phyloP scores from a whole-genome alignment of 2,113 vertebrate genomes.

The Pica pica region DNA sequence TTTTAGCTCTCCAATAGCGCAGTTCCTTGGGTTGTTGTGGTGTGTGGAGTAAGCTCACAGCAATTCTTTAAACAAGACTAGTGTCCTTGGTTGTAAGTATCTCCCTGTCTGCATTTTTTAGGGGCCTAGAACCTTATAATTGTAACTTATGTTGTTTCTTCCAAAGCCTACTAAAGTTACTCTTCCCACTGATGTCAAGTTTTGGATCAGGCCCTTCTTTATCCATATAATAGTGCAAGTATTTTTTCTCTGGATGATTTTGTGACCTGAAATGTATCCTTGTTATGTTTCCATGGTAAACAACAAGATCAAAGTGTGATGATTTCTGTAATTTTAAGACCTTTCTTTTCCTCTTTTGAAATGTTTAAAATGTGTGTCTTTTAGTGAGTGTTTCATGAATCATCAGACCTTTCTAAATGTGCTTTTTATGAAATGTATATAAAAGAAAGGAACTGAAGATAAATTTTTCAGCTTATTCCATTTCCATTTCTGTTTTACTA shows the following conservation, averaged over 20 bases:
- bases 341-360: conserved; percentile 15
- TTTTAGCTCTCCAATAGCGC: background rate
- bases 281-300: background rate
- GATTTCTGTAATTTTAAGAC: conserved; percentile 4
- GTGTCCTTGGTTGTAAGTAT: background rate
- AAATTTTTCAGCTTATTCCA: conserved; percentile 46
- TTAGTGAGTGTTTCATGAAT: background rate
- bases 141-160: background rate
- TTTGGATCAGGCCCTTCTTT: background rate
- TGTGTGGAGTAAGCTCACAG: background rate
- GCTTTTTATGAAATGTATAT: conserved; percentile 35
- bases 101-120: background rate
- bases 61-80: background rate
- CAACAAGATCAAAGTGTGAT: background rate
- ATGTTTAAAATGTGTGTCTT: conserved; percentile 8
- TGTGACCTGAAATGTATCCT: background rate
- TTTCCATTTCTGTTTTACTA: conserved; percentile 68
- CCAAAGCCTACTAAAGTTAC: background rate
- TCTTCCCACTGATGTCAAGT: background rate
- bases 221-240: background rate
- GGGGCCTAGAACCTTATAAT: background rate
- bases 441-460: conserved; percentile 16
- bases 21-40: background rate
- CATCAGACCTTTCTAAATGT: conserved; percentile 15
- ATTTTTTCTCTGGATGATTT: background rate